Evolutionary conservation across 2,797 vertebrate genomes (phyloP).

Genomic region (Aeoliscus strigatus): DNA sequence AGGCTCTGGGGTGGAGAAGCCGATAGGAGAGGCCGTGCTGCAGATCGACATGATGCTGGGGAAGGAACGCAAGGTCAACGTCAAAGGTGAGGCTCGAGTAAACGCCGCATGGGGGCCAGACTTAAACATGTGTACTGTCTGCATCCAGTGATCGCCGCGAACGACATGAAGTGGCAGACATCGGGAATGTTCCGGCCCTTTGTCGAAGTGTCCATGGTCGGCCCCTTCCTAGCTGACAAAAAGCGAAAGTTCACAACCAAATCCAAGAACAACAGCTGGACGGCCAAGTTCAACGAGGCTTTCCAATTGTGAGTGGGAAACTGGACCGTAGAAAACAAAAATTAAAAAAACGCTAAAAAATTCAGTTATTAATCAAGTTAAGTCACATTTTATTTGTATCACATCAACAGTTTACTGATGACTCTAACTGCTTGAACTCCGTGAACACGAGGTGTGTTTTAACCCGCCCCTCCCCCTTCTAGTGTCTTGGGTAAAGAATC

Average conservation of each 20-base stretch:
- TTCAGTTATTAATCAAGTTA: too few species aligned
- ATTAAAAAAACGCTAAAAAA: too few species aligned
- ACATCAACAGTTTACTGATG: too few species aligned
- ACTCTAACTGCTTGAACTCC: too few species aligned
- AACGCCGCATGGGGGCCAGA: too few species aligned
- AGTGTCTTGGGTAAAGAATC: conserved; percentile 88
- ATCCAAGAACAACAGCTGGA: conserved; percentile 98
- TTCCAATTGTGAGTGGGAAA: conserved; percentile 99
- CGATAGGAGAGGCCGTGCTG: conserved; percentile 89
- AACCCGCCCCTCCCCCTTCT: conserved; percentile 3
- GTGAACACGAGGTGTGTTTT: too few species aligned
- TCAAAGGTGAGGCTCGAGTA: conserved; percentile 90
- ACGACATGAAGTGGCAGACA: conserved; percentile 96
- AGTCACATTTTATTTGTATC: too few species aligned
- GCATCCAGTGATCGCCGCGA: conserved; percentile 87
- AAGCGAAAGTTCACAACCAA: conserved; percentile 96
- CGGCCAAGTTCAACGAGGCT: conserved; percentile 92
- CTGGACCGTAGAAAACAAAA: too few species aligned
- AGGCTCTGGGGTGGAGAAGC: conserved; percentile 89
- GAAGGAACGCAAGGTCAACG: conserved; percentile 84
- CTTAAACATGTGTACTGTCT: too few species aligned
- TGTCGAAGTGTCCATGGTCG: conserved; percentile 89
- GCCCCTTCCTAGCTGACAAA: conserved; percentile 89
- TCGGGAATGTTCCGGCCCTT: conserved; percentile 96
- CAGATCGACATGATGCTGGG: conserved; percentile 88